Evolutionary conservation across 2,113 vertebrate species (phyloP), one percentile per base, ranked within the genome.

Genomic region (Nettapus auritus): DNA sequence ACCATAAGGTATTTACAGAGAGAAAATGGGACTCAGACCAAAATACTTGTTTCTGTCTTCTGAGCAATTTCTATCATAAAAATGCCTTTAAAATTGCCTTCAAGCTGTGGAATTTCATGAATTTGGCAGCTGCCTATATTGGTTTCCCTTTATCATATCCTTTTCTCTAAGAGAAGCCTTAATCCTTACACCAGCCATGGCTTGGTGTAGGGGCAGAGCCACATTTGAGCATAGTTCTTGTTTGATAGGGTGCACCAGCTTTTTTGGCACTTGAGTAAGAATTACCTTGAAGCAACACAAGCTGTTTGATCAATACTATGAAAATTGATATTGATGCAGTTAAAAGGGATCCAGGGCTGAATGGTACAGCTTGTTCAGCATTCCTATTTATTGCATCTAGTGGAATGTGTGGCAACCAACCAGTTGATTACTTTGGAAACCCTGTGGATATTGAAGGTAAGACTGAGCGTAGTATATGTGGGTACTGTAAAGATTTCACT

Each of bases 131-230:
- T 86, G 56, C 23, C 34, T 75, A 3, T 26, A 31, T 56, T 76
- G 31, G 15, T 94, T 94, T 64, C 21, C 66, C 88, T 88, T 50
- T 44, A 16, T 75, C 26, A 5, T 48, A 18, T 53, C 9, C 11
- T 75, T 92, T 92, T 92, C 13, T 46, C 60, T 78, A 53, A 66
- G 33, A 83, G 70, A 63, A 57, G 44, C 9, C 34, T 88, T 88
- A 67, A 36, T 83, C 76, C 23, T 67, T 86, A 52, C 7, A 79
- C 12, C 36, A 64, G n/a, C 29, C 55, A 4, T 64, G 34, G 71
- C 91, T 90, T 86, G 46, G 40, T 73, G 55, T 34, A 21, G 21
- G 57, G 25, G 13, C 46, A 88, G 33, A 90, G 80, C 55, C 44
- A 66, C 79, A 62, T 46, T 14, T 78, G 23, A 85, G 76, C 31